Evolutionary conservation across 2,888 invertebrate genomes (phyloP), one percentile per base, ranked within the genome.

Genomic region (Eupithecia vulgata): DNA sequence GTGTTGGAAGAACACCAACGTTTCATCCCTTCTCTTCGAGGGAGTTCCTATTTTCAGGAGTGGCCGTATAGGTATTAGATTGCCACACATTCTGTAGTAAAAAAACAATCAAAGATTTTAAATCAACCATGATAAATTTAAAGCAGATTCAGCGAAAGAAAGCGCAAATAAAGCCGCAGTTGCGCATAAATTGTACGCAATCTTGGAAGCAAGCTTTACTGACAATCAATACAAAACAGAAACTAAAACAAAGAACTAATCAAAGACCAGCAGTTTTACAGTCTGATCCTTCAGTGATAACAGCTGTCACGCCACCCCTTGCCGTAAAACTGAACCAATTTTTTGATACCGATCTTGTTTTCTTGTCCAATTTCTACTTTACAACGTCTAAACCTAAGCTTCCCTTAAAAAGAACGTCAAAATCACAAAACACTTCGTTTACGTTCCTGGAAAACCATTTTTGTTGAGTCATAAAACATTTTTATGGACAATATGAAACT

Each of bases 401-500:
- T 65, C 17, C 13, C 65, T 48, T 64, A 37, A 68, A 71, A 61
- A 61, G 45, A 52, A 66, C 71, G 68, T 71, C 67, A 69, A 62
- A 74, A 72, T 67, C 67, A 64, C 67, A 72, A 75, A 71, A 71
- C 68, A 68, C 70, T 71, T 68, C 59, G 73, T 72, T 72, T 76
- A 67, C 72, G 70, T 75, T 67, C 52, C 65, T 76, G 70, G 79
- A 79, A 80, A 84, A 85, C 83, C 83, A 83, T 85, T 88, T 82
- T 83, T 81, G 83, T 81, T 83, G 83, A 80, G 80, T 79, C 88
- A 86, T 90, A 90, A 91, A 91, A 86, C 79, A 80, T 81, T 90
- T 89, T 91, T 91, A 92, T 88, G 85, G 87, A 84, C 86, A 85
- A 87, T 88, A 89, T 88, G 88, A 88, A 90, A 90, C 88, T 91